Base-by-base conservation (phyloP, 2,888 invertebrate genomes). In the Sphaeridia pumilis region DNA sequence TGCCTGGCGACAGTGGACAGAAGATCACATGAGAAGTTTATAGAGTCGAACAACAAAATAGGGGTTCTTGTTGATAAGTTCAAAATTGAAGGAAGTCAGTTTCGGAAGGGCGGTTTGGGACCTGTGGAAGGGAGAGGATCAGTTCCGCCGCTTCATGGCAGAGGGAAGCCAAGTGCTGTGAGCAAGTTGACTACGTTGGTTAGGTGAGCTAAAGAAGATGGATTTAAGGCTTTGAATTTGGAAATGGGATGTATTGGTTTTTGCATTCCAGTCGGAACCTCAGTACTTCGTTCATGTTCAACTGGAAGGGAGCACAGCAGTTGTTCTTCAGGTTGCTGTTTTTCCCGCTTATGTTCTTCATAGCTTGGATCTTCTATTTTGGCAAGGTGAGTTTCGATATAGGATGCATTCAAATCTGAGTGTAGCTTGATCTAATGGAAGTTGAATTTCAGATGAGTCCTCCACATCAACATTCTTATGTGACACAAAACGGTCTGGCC, bases 41-140 rank as follows among this genome's bases (percentile, higher is more conserved):
- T 89, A 41, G 90, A 93, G 68, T 94, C 93, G 1, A 90, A 89
- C 68, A 87, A 87, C 65, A 92, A 92, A 71, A 93, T 94, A 62
- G 83, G 87, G 2, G 85, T 87, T 0, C 71, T 94, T 17, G 90
- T 93, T 0, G 90, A 92, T 65, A 85, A 90, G 67, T 93, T 92
- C 70, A 87, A 87, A 67, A 71, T 84, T 28, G 90, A 92, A 71
- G 89, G 89, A 0, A 81, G 81, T 5, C 77, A 80, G 10, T 81
- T 83, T 63, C 76, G 83, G 69, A 84, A 85, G 67, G 70, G 69
- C 25, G 47, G 46, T 28, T 48, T 52, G 46, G 41, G 44, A 50
- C 20, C 49, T n/a, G 21, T 38, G 17, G 45, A 46, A 27, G 35
- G 31, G 5, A 67, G 71, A 54, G 69, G 70, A 49, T 69, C 70